Conservation (phyloP, 2,888 invertebrate species). For the Metalampra italica region DNA sequence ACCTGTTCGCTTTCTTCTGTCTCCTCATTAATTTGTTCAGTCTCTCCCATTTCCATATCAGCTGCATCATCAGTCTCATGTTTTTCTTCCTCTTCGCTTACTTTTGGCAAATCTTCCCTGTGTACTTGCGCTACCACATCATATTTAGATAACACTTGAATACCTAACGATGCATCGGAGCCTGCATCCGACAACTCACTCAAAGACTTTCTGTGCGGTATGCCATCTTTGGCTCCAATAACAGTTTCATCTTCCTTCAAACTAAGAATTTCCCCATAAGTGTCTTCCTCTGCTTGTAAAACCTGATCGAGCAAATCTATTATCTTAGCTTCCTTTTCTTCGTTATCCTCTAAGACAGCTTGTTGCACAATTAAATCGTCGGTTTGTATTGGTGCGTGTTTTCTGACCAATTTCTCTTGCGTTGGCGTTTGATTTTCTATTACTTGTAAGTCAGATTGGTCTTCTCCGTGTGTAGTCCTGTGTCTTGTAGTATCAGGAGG, state of each 20-base stretch:
- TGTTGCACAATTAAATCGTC: conserved; percentile 52
- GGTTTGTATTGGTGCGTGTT: conserved; percentile 30
- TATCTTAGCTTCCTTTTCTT: conserved; percentile 69
- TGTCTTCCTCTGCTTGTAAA: conserved; percentile 69
- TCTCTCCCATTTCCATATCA: conserved; percentile 14
- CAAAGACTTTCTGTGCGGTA: conserved; percentile 54
- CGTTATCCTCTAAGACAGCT: conserved; percentile 53
- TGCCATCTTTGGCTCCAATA: conserved; percentile 24
- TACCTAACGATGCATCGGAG: conserved; percentile 64
- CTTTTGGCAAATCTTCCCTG: conserved; percentile 71
- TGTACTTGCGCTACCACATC: conserved; percentile 79
- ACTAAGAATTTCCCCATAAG: conserved; percentile 53
- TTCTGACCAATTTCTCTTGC: conserved; percentile 29
- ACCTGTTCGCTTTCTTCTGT: conserved; percentile 43
- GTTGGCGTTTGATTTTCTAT: conserved; percentile 26
- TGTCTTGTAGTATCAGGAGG: conserved; percentile 53
- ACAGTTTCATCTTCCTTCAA: conserved; percentile 40
- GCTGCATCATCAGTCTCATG: conserved; percentile 23
- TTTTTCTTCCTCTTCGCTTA: conserved; percentile 60
- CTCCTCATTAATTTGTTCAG: conserved; percentile 17
- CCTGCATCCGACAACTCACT: conserved; percentile 66
- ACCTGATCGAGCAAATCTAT: conserved; percentile 71
- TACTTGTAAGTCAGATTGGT: conserved; percentile 19
- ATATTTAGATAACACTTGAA: conserved; percentile 70
- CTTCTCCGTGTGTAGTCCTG: conserved; percentile 37